A percentile compares a stretch with the other conserved stretches of the same genome.
Evolutionary conservation across 1,140 invertebrate genomes (phyloP).

Genomic region (Venturia canescens): DNA sequence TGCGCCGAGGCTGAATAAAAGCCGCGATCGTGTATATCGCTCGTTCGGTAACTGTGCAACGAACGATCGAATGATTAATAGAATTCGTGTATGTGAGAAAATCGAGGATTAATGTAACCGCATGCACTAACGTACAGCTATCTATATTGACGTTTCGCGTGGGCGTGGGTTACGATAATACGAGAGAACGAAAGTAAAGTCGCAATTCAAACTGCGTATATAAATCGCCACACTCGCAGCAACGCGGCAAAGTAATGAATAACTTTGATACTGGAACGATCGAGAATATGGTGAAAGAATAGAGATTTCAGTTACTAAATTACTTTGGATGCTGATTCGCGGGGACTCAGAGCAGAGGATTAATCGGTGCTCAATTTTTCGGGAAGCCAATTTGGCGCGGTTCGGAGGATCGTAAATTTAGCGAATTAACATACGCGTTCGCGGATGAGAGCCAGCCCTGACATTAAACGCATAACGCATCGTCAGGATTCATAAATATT

Average conservation of each 20-base stretch:
- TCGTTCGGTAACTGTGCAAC: slow-evolving; percentile 16
- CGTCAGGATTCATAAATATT: not conserved
- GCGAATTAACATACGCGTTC: not conserved
- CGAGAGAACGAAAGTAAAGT: slow-evolving; percentile 38
- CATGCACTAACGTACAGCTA: not conserved
- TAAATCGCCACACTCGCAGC: slow-evolving; percentile 11
- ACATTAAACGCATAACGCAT: not conserved
- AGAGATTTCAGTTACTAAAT: not conserved
- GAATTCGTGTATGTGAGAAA: slow-evolving; percentile 39
- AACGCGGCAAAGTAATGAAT: slow-evolving; percentile 6
- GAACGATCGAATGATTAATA: slow-evolving; percentile 46
- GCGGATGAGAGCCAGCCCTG: no score
- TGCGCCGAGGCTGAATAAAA: not conserved
- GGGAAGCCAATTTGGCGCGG: not conserved
- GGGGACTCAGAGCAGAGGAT: not conserved
- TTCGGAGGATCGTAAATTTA: not conserved
- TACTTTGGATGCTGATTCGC: not conserved
- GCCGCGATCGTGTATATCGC: not conserved
- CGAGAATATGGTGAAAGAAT: not conserved
- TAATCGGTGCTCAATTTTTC: not conserved
- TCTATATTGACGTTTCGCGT: slow-evolving; percentile 38
- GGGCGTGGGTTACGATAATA: slow-evolving; percentile 46
- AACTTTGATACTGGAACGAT: slow-evolving; percentile 1
- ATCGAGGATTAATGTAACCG: slow-evolving; percentile 18
- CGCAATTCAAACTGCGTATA: slow-evolving; percentile 28